phyloP scores from a whole-genome alignment of 2,797 vertebrate genomes.

The Tangara arthus region DNA sequence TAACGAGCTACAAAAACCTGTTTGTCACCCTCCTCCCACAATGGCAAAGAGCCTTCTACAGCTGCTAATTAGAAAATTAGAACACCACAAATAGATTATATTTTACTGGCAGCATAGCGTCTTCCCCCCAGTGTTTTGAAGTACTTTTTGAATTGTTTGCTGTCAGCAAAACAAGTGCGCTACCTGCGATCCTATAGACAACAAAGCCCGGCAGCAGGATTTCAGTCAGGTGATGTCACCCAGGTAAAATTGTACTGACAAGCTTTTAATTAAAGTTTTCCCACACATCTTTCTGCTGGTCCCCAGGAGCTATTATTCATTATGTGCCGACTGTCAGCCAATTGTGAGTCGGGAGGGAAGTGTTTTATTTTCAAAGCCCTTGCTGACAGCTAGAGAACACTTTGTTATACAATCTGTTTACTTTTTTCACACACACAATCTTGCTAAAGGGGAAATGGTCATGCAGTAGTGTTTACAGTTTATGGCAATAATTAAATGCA shows the following conservation, averaged over 20 bases:
- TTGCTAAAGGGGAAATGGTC: slow-evolving; percentile 73
- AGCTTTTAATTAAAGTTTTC: slow-evolving; percentile 96
- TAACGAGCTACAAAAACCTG: slow-evolving; percentile 35
- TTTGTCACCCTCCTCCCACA: slow-evolving; percentile 57
- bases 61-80: slow-evolving; percentile 76
- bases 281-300: slow-evolving; percentile 83
- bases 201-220: slow-evolving; percentile 80
- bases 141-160: slow-evolving; percentile 79
- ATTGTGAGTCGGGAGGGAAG: slow-evolving; percentile 81
- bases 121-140: slow-evolving; percentile 67
- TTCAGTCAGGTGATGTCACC: slow-evolving; percentile 85
- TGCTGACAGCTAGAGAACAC: slow-evolving; percentile 82
- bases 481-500: slow-evolving; percentile 76
- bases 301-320: slow-evolving; percentile 83
- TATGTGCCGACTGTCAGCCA: slow-evolving; percentile 81
- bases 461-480: slow-evolving; percentile 65
- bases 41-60: slow-evolving; percentile 21
- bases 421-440: slow-evolving; percentile 67
- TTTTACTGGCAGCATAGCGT: slow-evolving; percentile 53
- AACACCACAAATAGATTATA: slow-evolving; percentile 71
- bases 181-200: slow-evolving; percentile 78
- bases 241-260: slow-evolving; percentile 89
- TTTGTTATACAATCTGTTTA: slow-evolving; percentile 86
- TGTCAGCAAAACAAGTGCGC: slow-evolving; percentile 78
- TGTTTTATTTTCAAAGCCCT: slow-evolving; percentile 81